Evolutionary conservation across 2,888 invertebrate species (phyloP).

Genomic region (Prenolepis imparis): DNA sequence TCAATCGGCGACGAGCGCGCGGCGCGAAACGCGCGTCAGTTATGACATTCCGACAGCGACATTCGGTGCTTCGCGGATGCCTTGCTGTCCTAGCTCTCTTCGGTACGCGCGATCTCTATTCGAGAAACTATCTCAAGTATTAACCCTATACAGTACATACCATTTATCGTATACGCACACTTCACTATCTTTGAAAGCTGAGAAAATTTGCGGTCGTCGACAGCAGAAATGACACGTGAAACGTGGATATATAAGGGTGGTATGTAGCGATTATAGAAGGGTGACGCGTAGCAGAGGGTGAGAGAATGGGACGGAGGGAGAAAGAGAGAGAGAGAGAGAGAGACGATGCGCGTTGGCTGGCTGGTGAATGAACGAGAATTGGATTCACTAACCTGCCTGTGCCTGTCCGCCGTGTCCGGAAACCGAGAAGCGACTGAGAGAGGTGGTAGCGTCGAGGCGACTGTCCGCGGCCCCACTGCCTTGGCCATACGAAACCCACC

Average conservation of each 20-base stretch:
- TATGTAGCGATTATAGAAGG: slow-evolving; percentile 38
- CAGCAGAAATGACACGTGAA: slow-evolving; percentile 46
- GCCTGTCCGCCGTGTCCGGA: slow-evolving; percentile 83
- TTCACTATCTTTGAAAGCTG: neutral
- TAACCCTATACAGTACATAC: neutral
- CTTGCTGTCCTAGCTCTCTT: neutral
- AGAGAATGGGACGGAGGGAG: slow-evolving; percentile 55
- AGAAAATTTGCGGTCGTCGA: slow-evolving; percentile 18
- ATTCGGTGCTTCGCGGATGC: neutral
- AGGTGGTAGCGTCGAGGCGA: slow-evolving; percentile 73
- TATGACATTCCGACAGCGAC: slow-evolving; percentile 25
- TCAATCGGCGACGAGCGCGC: slow-evolving; percentile 34
- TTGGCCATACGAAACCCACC: slow-evolving; percentile 68
- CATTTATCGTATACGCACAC: neutral
- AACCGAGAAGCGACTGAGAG: slow-evolving; percentile 84
- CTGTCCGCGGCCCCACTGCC: slow-evolving; percentile 74
- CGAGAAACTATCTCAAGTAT: neutral
- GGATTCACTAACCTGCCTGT: slow-evolving; percentile 80
- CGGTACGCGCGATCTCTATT: neutral
- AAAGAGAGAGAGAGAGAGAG: slow-evolving; percentile 45
- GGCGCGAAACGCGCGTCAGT: slow-evolving; percentile 21
- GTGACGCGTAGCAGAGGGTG: slow-evolving; percentile 12
- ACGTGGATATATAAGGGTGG: slow-evolving; percentile 54
- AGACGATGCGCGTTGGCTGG: slow-evolving; percentile 65
- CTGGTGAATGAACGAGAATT: slow-evolving; percentile 79